phyloP scores from a whole-genome alignment of 2,797 vertebrate species.

The Scleropages formosus region DNA sequence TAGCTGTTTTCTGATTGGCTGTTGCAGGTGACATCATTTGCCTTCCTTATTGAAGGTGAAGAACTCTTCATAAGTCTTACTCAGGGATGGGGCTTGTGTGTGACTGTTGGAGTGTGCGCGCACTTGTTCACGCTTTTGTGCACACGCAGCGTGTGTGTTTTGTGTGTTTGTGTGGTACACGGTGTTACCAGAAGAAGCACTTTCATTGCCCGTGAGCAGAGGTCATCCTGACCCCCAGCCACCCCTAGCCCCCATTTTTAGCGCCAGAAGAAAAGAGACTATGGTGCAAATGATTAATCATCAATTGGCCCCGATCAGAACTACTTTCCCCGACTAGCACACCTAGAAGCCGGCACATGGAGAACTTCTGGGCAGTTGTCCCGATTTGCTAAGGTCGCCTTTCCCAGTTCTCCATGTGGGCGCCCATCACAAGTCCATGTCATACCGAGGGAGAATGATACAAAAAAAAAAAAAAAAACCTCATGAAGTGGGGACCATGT shows the following conservation, averaged over 20 bases:
- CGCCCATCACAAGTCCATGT: constrained; percentile 56
- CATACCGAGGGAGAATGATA: constrained; percentile 54
- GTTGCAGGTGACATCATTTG: constrained; percentile 64
- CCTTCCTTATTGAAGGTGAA: constrained; percentile 67
- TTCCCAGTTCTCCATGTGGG: background rate
- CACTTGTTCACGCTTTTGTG: constrained; percentile 64
- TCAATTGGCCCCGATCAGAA: no score
- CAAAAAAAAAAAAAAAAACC: constrained; percentile 54
- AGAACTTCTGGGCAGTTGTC: background rate
- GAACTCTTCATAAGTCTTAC: constrained; percentile 83
- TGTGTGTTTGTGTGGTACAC: constrained; percentile 59
- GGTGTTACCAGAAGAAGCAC: constrained; percentile 80
- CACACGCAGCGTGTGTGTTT: constrained; percentile 17
- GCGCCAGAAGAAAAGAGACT: background rate
- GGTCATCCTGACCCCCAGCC: constrained; percentile 61
- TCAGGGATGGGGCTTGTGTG: constrained; percentile 84
- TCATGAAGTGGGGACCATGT: constrained; percentile 75
- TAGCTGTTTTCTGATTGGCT: constrained; percentile 26
- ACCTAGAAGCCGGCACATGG: no score
- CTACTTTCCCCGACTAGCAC: no score
- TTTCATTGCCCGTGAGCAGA: constrained; percentile 79
- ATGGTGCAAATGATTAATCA: background rate
- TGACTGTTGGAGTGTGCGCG: constrained; percentile 60
- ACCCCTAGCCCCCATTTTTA: constrained; percentile 8
- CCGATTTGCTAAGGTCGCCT: background rate